Evolutionary conservation across 2,797 vertebrate species (phyloP).

Genomic region (Brachyalestes nurse): DNA sequence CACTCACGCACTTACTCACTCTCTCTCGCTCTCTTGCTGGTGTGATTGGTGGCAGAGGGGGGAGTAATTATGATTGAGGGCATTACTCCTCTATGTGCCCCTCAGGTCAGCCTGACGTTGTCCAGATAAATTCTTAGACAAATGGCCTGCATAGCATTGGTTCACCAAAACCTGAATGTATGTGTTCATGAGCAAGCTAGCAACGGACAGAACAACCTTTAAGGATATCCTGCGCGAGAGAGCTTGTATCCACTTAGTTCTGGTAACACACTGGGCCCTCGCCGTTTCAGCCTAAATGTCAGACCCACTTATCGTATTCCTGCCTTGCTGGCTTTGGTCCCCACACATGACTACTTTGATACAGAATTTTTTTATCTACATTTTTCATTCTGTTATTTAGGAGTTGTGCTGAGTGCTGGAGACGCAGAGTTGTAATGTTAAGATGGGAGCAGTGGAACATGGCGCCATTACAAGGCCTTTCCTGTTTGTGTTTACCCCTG

Average conservation of each 20-base stretch:
- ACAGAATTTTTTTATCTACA: slow-evolving; percentile 2
- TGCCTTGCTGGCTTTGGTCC: neutral
- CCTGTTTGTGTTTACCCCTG: slow-evolving; percentile 77
- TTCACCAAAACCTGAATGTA: slow-evolving; percentile 28
- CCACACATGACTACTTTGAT: slow-evolving; percentile 1
- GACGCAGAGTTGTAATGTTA: slow-evolving; percentile 64
- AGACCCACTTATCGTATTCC: slow-evolving; percentile 1
- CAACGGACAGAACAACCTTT: neutral
- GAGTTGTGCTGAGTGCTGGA: slow-evolving; percentile 57
- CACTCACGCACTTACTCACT: slow-evolving; percentile 20
- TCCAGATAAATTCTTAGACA: slow-evolving; percentile 79
- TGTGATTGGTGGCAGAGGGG: slow-evolving; percentile 71
- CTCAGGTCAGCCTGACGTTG: slow-evolving; percentile 75
- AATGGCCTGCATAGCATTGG: slow-evolving; percentile 62
- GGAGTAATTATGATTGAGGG: slow-evolving; percentile 81
- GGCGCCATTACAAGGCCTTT: slow-evolving; percentile 70
- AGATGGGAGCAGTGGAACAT: slow-evolving; percentile 65
- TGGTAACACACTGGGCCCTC: neutral
- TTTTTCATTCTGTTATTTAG: slow-evolving; percentile 30
- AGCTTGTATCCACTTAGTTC: neutral
- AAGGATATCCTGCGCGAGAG: neutral
- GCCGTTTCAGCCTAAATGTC: slow-evolving; percentile 1
- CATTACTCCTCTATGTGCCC: slow-evolving; percentile 71
- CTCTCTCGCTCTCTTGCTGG: slow-evolving; percentile 54
- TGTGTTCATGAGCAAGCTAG: slow-evolving; percentile 40